Evolutionary conservation across 2,888 invertebrate species (phyloP), one percentile per base, ranked within the genome.

Genomic region (Amaurobius ferox): DNA sequence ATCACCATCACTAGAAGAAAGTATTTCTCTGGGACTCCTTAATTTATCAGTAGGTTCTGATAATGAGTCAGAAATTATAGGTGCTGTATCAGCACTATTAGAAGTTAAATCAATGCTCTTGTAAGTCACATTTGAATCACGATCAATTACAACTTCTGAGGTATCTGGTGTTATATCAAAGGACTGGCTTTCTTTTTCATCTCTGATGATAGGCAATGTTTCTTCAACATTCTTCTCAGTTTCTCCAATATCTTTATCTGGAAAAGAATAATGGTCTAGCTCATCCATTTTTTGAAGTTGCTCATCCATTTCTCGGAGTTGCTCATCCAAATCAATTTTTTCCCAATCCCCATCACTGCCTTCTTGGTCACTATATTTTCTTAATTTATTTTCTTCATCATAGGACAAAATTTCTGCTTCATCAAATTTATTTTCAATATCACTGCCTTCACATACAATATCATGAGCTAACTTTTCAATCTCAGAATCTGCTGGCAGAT

Each of bases 341-440:
- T 79, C 86, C 86, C 86, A 86, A 55, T 86, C 79, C 5, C 39
- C 79, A 68, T 79, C 86, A 73, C 70, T 73, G 30, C 48, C 64
- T 16, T 30, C 66, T 61, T 55, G 39, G 13, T 73, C 68, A 40
- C 40, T 68, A 6, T 23, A 1, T 68, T 23, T 68, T 13, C 19
- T 23, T 23, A 16, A 1, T 32, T 35, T 2, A 0, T n/a, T 23
- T 11, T 35, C 16, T 3, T 68, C 68, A 26, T 68, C 68, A 68
- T 39, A 29, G 7, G 19, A n/a, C 29, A 30, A 0, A 30, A 30
- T 13, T 26, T 30, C 44, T 77, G 19, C 13, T 29, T 67, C 67
- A 7, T 55, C 26, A 35, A 29, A n/a, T 9, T 73, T 70, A 30
- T 64, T 26, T 28, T 19, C 23, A n/a, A 40, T 16, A 5, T 73